Base-by-base conservation (phyloP, 2,888 invertebrate species). In the Adelphocoris suturalis region DNA sequence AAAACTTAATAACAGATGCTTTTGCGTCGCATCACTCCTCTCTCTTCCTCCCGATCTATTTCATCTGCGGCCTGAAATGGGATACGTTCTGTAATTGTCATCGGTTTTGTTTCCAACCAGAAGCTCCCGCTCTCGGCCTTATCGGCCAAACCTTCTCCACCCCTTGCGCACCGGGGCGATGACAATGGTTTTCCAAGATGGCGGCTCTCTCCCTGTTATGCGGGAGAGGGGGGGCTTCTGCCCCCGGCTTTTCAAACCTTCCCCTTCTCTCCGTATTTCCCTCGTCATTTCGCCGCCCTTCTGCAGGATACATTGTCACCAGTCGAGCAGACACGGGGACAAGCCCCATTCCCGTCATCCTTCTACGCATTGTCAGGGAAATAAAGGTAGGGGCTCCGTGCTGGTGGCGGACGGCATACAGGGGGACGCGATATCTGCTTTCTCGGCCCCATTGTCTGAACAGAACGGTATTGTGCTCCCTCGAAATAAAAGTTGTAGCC, bases 71-170 rank as follows among this genome's bases (percentile, higher is more conserved):
- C 27, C 27, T 76, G 28, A 46, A 76, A 76, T 16, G 28, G 27
- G 76, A 76, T 76, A 76, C 76, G 76, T 76, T 76, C 48, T 47
- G 85, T 85, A 85, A 85, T 85, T 85, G 85, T 85, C 85, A 85
- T 85, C 57, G 85, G 85, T 85, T 85, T 85, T 57, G 57, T 85
- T 57, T 16, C 48, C 16, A 81, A 46, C 76, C 28, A 76, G 46
- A 81, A 46, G 37, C 81, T 23, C 28, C 80, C 80, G 13, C 14
- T 13, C 28, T 28, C 75, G 46, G 76, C 76, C n/a, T 61, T 46
- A 76, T 46, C 76, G 37, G 76, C 14, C 0, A 28, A 81, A 47
- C 81, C 48, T 48, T 47, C 48, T 46, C n/a, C 46, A 46, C 47
- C 81, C 81, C 47, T n/a, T 7, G 11, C 48, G n/a, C 13, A 3